Conservation (phyloP, 2,888 invertebrate genomes). For the Vesta saturnalis region DNA sequence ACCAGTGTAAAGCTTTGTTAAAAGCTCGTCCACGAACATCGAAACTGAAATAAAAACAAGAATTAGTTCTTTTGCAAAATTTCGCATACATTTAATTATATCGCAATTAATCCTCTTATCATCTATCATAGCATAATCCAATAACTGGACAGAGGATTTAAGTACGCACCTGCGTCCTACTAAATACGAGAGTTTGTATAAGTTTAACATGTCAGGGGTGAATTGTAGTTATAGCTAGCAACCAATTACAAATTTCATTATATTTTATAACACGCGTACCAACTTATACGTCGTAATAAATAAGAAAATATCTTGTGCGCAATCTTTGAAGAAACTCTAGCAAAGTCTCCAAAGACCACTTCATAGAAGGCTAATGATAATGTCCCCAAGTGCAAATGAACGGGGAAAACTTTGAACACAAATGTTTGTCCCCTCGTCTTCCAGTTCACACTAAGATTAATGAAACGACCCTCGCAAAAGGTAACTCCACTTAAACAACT, state of each 20-base stretch:
- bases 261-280: neutral
- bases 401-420: conserved; percentile 50
- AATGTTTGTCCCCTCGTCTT: conserved; percentile 32
- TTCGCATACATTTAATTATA: conserved; percentile 20
- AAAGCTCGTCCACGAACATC: conserved; percentile 86
- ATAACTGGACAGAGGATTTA: conserved; percentile 42
- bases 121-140: conserved; percentile 46
- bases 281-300: neutral
- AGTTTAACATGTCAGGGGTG: no score
- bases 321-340: conserved; percentile 30
- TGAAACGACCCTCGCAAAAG: conserved; percentile 36
- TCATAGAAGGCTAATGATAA: conserved; percentile 54
- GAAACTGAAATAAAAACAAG: conserved; percentile 70
- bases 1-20: conserved; percentile 85
- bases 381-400: conserved; percentile 54
- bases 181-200: conserved; percentile 3
- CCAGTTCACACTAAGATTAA: conserved; percentile 45
- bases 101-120: conserved; percentile 43
- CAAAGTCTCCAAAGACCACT: conserved; percentile 50
- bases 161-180: conserved; percentile 40
- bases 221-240: no score
- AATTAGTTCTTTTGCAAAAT: conserved; percentile 17
- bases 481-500: conserved; percentile 26
- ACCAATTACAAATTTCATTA: no score
- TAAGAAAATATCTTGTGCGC: no score